A percentile compares a stretch with the other conserved stretches of the same genome.
These are phyloP conservation scores for Tortricodes alternella DNA, from an alignment of 2,888 invertebrate genomes.

Conservation along the genomic window DNA sequence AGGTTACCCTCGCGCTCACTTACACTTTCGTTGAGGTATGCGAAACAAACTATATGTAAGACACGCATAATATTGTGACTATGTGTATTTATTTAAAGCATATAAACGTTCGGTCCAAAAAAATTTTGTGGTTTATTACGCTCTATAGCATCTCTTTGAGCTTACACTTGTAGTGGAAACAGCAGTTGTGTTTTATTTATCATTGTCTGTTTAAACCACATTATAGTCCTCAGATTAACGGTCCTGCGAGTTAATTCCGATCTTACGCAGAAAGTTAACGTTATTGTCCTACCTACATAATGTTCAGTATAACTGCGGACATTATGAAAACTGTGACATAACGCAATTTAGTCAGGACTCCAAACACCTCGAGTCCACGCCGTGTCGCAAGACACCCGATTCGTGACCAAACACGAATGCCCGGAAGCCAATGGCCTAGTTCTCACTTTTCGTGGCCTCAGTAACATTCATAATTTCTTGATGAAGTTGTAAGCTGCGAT, in stretches of 20 bases:
- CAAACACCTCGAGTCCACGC: slow-evolving; percentile 33
- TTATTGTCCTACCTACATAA: slow-evolving; percentile 4
- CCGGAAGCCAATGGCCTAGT: slow-evolving; percentile 70
- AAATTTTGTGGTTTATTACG: too few relatives aligned
- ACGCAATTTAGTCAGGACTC: slow-evolving; percentile 47
- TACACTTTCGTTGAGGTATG: slow-evolving; percentile 13
- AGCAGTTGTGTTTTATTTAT: too few relatives aligned
- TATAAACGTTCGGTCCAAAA: too few relatives aligned
- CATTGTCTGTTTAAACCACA: too few relatives aligned
- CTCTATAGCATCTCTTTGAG: too few relatives aligned
- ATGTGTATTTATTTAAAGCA: too few relatives aligned
- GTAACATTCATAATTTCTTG: slow-evolving; percentile 32
- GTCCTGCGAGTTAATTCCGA: slow-evolving; percentile 1
- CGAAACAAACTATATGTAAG: too few relatives aligned
- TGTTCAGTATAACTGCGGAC: slow-evolving; percentile 13
- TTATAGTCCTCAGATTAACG: too few relatives aligned
- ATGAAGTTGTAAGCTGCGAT: slow-evolving; percentile 14
- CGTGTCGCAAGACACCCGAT: slow-evolving; percentile 56
- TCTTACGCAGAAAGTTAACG: slow-evolving; percentile 7
- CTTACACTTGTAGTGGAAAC: too few relatives aligned
- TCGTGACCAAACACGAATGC: slow-evolving; percentile 72
- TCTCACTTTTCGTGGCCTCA: slow-evolving; percentile 64
- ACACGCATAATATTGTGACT: too few relatives aligned
- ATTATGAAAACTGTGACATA: slow-evolving; percentile 57
- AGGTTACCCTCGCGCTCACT: slow-evolving; percentile 6